Evolutionary conservation across 2,888 invertebrate species (phyloP), one percentile per base, ranked within the genome.

Genomic region (Scrobipalpa atriplicella): DNA sequence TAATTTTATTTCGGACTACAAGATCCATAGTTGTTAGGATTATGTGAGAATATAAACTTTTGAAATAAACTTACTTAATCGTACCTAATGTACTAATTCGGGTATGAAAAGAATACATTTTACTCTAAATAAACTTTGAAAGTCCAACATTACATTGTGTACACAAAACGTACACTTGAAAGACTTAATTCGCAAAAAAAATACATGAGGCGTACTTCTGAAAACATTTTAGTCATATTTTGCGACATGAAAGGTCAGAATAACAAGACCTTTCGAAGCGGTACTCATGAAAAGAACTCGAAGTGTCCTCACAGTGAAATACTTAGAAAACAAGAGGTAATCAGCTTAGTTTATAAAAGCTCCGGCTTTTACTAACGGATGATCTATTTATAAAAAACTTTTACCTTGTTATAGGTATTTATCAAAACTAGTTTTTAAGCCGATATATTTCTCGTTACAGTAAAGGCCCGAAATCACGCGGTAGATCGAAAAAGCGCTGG

Each of bases 321-420:
- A 65, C 29, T 66, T 68, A 67, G 65, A 72, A 70, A 73, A 75
- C 73, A 74, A 75, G 71, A 68, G 73, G 70, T 73, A 72, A 77
- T 71, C 69, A 67, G 62, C 71, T 74, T 73, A 73, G 63, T 69
- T 65, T 63, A 67, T 72, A 69, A 58, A 68, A 72, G 70, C 66
- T 69, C 64, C 60, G 64, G 52, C 60, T 64, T 39, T 51, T n/a
- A n/a, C n/a, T n/a, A n/a, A n/a, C n/a, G 16, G 47, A 5, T 5
- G 29, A 29, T 29, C 29, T 29, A 29, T 29, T 29, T 29, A 29
- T 29, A 29, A 29, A 29, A 29, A 29, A n/a, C n/a, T n/a, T n/a
- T n/a, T n/a, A n/a, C n/a, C n/a, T n/a, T n/a, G n/a, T n/a, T n/a
- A n/a, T n/a, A n/a, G n/a, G n/a, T n/a, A n/a, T n/a, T n/a, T n/a